Conservation (phyloP, 2,113 vertebrate genomes). For the Egretta garzetta region DNA sequence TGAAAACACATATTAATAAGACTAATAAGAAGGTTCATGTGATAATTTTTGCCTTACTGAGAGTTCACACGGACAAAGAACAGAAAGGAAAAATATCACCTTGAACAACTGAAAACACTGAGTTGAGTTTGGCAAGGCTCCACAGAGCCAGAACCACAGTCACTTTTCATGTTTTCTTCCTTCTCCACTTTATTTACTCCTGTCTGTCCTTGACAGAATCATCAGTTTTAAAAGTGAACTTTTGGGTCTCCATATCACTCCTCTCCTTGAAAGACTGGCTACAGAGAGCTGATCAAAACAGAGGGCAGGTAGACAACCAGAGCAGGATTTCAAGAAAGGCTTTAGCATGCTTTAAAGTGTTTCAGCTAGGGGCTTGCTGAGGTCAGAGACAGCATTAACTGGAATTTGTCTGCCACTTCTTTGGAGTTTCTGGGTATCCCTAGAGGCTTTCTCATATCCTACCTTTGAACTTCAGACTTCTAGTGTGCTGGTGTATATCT, state of each 20-base stretch:
- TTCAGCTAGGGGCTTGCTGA: conserved; percentile 2
- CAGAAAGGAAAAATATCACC: not conserved
- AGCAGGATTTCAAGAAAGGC: conserved; percentile 48
- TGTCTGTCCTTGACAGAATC: not conserved
- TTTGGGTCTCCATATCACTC: not conserved
- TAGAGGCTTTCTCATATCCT: conserved; percentile 27
- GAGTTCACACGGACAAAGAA: not conserved
- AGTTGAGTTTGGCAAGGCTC: not conserved
- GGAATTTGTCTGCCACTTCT: conserved; percentile 62
- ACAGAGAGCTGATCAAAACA: conserved; percentile 58
- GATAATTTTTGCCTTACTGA: not conserved
- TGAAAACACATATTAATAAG: not conserved
- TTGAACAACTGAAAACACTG: not conserved
- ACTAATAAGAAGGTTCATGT: not conserved
- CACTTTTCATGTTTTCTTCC: not conserved
- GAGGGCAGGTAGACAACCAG: conserved; percentile 47
- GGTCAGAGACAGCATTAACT: conserved; percentile 64
- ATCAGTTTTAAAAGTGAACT: not conserved
- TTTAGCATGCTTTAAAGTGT: conserved; percentile 52
- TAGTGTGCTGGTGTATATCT: not conserved
- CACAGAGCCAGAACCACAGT: not conserved
- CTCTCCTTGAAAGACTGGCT: conserved; percentile 35
- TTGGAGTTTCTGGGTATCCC: conserved; percentile 43
- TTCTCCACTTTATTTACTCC: not conserved
- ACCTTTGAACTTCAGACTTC: conserved; percentile 61